phyloP scores from a whole-genome alignment of 2,113 vertebrate species.

The Amblyornis subalaris region DNA sequence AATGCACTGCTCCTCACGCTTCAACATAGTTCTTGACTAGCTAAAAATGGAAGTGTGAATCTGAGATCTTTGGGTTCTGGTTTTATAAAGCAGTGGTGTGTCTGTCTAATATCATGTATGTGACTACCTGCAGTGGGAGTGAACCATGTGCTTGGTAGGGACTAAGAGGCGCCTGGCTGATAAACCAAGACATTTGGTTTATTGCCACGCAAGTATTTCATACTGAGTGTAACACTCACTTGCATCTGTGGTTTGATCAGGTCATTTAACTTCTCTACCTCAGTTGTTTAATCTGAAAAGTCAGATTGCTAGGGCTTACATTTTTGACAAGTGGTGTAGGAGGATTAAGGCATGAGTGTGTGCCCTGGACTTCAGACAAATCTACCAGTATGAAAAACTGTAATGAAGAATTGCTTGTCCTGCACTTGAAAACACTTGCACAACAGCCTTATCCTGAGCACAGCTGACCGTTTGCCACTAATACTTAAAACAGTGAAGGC shows the following conservation, averaged over 20 bases:
- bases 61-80: neutral
- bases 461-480: neutral
- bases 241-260: neutral
- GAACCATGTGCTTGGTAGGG: neutral
- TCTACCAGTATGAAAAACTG: neutral
- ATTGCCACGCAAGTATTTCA: neutral
- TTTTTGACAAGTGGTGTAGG: neutral
- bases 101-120: neutral
- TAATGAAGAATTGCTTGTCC: conserved; percentile 7
- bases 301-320: neutral
- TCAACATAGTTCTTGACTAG: neutral
- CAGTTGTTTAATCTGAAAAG: neutral
- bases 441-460: neutral
- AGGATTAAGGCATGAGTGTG: neutral
- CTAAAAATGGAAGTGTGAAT: neutral
- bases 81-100: neutral
- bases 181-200: neutral
- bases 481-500: neutral
- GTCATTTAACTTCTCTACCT: neutral
- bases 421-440: neutral
- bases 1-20: neutral
- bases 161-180: neutral
- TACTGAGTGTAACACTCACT: neutral
- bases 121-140: neutral
- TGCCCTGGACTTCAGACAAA: neutral